Conservation (phyloP, 1,140 invertebrate genomes). For the Drosophila setifemur region DNA sequence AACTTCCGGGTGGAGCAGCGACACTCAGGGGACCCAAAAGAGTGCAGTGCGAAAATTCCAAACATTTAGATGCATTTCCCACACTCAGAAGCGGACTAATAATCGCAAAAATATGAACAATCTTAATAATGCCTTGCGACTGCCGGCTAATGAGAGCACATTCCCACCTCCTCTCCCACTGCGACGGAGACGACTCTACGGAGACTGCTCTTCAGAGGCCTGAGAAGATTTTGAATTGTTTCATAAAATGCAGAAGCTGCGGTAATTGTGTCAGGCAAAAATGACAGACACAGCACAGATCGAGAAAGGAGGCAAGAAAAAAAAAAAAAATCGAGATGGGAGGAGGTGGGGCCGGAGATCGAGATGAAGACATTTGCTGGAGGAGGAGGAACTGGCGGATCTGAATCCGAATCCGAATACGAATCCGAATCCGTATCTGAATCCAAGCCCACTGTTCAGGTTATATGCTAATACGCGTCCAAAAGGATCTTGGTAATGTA, state of each 20-base stretch:
- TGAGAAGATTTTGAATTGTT: constrained; percentile 80
- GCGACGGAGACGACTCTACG: constrained; percentile 9
- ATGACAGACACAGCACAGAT: constrained; percentile 46
- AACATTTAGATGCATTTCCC: constrained; percentile 43
- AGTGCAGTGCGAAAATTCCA: constrained; percentile 16
- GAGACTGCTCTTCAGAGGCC: constrained; percentile 50
- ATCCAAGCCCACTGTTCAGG: constrained; percentile 36
- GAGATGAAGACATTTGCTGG: constrained; percentile 50
- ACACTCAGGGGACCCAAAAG: constrained; percentile 26
- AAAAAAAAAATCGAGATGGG: background rate
- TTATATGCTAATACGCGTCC: constrained; percentile 71
- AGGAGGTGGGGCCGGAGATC: constrained; percentile 9
- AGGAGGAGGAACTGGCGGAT: constrained; percentile 21
- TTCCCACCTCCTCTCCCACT: background rate
- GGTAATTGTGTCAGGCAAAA: constrained; percentile 73
- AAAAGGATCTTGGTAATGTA: constrained; percentile 74
- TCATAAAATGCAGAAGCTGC: constrained; percentile 77
- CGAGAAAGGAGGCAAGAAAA: constrained; percentile 6
- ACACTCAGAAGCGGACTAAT: constrained; percentile 68
- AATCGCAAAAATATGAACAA: constrained; percentile 68
- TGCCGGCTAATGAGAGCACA: constrained; percentile 61
- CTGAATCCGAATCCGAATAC: constrained; percentile 10
- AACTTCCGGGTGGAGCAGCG: constrained; percentile 18
- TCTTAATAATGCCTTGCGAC: constrained; percentile 55
- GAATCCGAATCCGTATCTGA: constrained; percentile 10